phyloP scores from a whole-genome alignment of 2,888 invertebrate species.

The Mesoligia furuncula region DNA sequence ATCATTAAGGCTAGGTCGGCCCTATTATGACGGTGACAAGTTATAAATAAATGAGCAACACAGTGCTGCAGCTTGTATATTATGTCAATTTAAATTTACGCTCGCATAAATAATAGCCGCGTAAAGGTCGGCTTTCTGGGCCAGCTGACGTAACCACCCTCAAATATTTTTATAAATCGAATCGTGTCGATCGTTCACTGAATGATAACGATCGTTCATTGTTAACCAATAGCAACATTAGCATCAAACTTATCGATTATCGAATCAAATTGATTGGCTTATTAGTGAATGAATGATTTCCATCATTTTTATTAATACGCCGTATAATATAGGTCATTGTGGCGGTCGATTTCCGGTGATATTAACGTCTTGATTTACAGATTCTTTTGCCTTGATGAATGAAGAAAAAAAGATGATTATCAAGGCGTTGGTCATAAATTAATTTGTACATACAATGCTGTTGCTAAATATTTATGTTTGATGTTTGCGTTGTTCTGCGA shows the following conservation, averaged over 20 bases:
- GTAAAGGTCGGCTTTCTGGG: slow-evolving; percentile 72
- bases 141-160: slow-evolving; percentile 72
- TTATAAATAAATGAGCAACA: slow-evolving; percentile 49
- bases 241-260: slow-evolving; percentile 55
- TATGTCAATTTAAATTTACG: slow-evolving; percentile 70
- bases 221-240: slow-evolving; percentile 60
- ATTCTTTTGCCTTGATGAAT: slow-evolving; percentile 38
- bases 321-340: slow-evolving; percentile 55
- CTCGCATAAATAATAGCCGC: slow-evolving; percentile 68
- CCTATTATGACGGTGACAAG: slow-evolving; percentile 31
- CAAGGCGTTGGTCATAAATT: slow-evolving; percentile 72
- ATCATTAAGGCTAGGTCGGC: slow-evolving; percentile 38
- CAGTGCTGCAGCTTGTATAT: slow-evolving; percentile 44
- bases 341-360: slow-evolving; percentile 43
- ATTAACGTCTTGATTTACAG: slow-evolving; percentile 54
- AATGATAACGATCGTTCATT: slow-evolving; percentile 62
- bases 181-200: slow-evolving; percentile 44
- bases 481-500: slow-evolving; percentile 69
- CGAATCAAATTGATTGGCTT: slow-evolving; percentile 63
- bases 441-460: slow-evolving; percentile 75
- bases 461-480: slow-evolving; percentile 66
- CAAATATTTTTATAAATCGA: slow-evolving; percentile 62
- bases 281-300: slow-evolving; percentile 60
- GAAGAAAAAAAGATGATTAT: slow-evolving; percentile 50
- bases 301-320: slow-evolving; percentile 54